Evolutionary conservation across 2,113 vertebrate genomes (phyloP), one percentile per base, ranked within the genome.

Genomic region (Tragelaphus scriptus): DNA sequence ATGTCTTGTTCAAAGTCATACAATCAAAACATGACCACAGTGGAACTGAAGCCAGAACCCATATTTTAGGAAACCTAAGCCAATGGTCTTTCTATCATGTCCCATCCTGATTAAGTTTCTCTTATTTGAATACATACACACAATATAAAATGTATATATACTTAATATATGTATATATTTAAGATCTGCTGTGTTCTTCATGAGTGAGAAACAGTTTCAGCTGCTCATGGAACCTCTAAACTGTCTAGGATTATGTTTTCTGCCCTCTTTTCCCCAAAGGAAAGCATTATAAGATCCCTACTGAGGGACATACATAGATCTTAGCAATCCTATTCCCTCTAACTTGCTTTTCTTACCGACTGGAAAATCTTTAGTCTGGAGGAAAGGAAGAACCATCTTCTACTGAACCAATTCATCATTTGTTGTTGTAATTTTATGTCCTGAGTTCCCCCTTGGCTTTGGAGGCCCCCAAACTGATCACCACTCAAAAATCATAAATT

Each of bases 401-500:
- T 44, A 56, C 26, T 40, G 68, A 95, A 88, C 53, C 86, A 79
- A 44, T 58, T 91, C 44, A 77, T 61, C 61, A 80, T 91, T 61
- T 88, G 51, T 56, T 88, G 40, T 47, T 80, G 40, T 56, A 91
- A 92, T 56, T 96, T 65, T 44, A 61, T 85, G 81, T 28, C 40
- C 59, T 4, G 17, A 95, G 47, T 97, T 97, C 26, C 71, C 40
- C 47, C 26, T 23, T 40, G 94, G 56, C 59, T 95, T 93, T 90
- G 51, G 80, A 96, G 88, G 19, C 19, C 63, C 21, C 61, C 21
- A 93, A 88, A n/a, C 44, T 88, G 92, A 96, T 77, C 94, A n/a
- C 79, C 91, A 36, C 58, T 88, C 93, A 88, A 88, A 95, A 98
- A 75, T 85, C 65, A 81, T 77, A 77, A 92, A 77, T 90, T 90